phyloP scores from a whole-genome alignment of 2,113 vertebrate genomes.

The Brienomyrus longianalis region DNA sequence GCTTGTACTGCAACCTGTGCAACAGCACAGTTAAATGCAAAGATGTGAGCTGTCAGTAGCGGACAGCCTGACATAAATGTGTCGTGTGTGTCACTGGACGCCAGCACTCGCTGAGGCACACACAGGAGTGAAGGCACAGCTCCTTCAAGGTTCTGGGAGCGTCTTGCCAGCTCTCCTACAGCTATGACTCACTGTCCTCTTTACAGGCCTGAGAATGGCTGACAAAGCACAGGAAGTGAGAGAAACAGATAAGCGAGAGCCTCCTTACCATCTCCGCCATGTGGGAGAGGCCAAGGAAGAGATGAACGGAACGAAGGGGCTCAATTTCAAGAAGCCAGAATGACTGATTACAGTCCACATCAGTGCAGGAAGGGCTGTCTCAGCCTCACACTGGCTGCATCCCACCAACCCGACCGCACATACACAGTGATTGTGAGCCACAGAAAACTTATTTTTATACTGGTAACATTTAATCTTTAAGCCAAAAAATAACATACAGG shows the following conservation, averaged over 20 bases:
- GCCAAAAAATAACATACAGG: neutral
- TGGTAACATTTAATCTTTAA: neutral
- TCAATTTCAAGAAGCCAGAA: neutral
- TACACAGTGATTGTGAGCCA: neutral
- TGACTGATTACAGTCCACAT: neutral
- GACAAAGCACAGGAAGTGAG: slow-evolving; percentile 4
- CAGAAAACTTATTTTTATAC: neutral
- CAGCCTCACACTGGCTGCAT: neutral
- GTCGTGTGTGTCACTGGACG: neutral
- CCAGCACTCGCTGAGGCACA: neutral
- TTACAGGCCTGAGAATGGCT: slow-evolving; percentile 1
- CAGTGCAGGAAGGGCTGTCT: neutral
- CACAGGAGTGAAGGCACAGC: neutral
- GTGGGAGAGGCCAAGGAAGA: neutral
- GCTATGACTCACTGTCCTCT: neutral
- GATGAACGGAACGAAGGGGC: neutral
- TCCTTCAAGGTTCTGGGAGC: neutral
- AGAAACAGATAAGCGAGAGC: neutral
- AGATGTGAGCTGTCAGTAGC: neutral
- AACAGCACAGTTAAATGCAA: neutral
- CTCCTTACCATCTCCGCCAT: neutral
- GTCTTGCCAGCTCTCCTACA: slow-evolving; percentile 1
- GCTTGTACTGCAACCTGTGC: neutral
- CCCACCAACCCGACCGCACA: neutral
- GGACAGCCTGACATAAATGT: neutral